A percentile compares a stretch with the other conserved stretches of the same genome.
Conservation (phyloP, 1,140 invertebrate genomes). For the Spodoptera litura region DNA sequence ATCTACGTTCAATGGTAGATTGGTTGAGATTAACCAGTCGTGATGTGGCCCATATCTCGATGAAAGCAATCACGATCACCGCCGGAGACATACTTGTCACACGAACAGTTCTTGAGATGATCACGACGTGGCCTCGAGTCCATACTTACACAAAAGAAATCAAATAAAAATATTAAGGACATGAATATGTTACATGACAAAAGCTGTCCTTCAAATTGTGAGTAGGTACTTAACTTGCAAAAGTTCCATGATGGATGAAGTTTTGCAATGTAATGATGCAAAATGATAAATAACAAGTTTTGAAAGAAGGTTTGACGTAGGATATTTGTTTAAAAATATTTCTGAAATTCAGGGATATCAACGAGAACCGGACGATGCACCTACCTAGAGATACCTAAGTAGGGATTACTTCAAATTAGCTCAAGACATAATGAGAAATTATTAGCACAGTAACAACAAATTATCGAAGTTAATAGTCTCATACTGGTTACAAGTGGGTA, state of each 20-base stretch:
- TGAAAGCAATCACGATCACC: slow-evolving; percentile 69
- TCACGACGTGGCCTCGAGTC: slow-evolving; percentile 38
- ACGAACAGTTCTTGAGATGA: slow-evolving; percentile 45
- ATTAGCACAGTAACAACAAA: slow-evolving; percentile 18
- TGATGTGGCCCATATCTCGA: slow-evolving; percentile 64
- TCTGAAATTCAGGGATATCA: too few species aligned
- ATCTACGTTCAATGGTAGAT: slow-evolving; percentile 50
- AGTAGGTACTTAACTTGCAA: background rate
- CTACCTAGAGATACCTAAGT: too few species aligned
- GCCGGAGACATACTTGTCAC: slow-evolving; percentile 55
- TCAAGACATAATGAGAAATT: background rate
- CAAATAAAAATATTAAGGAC: background rate
- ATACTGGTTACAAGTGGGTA: slow-evolving; percentile 42
- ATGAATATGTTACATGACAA: background rate
- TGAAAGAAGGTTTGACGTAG: background rate
- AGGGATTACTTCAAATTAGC: too few species aligned
- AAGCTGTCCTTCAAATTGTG: background rate
- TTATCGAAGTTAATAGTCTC: slow-evolving; percentile 8
- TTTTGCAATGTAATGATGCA: background rate
- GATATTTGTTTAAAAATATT: background rate
- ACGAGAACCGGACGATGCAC: too few species aligned
- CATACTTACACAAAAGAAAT: slow-evolving; percentile 25
- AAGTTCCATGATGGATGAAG: background rate
- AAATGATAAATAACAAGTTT: too few species aligned
- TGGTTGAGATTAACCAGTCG: slow-evolving; percentile 50